phyloP scores from a whole-genome alignment of 2,888 invertebrate species.

The Drosophila meridionalis region DNA sequence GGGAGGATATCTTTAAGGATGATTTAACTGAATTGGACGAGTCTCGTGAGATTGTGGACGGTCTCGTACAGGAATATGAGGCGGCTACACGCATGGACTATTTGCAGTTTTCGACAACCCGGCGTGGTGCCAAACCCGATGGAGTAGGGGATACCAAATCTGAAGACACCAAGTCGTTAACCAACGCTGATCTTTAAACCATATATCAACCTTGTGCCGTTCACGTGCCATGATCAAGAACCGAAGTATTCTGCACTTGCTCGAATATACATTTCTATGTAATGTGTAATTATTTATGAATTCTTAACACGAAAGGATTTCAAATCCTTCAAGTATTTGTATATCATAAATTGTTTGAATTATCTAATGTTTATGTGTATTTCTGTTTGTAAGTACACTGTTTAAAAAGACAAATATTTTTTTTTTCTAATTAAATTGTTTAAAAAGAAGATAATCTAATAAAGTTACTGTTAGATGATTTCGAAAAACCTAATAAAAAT shows the following conservation, averaged over 20 bases:
- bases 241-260: conserved; percentile 21
- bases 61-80: conserved; percentile 97
- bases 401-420: conserved; percentile 13
- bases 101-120: conserved; percentile 85
- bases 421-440: conserved; percentile 27
- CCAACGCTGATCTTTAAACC: neutral
- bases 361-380: conserved; percentile 6
- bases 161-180: conserved; percentile 41
- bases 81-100: conserved; percentile 97
- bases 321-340: conserved; percentile 54
- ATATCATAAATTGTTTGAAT: conserved; percentile 24
- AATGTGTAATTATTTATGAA: conserved; percentile 25
- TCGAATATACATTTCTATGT: conserved; percentile 18
- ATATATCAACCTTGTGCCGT: conserved; percentile 10
- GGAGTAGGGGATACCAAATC: conserved; percentile 17
- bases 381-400: neutral
- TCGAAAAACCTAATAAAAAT: neutral
- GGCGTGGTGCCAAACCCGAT: conserved; percentile 19
- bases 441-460: neutral
- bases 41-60: conserved; percentile 95
- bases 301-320: conserved; percentile 39
- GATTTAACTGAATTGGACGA: conserved; percentile 96
- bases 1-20: conserved; percentile 97
- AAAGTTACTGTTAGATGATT: conserved; percentile 5
- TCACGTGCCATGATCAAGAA: conserved; percentile 47